Base-by-base conservation (phyloP, 2,113 vertebrate genomes). In the Proterorhinus semilunaris region DNA sequence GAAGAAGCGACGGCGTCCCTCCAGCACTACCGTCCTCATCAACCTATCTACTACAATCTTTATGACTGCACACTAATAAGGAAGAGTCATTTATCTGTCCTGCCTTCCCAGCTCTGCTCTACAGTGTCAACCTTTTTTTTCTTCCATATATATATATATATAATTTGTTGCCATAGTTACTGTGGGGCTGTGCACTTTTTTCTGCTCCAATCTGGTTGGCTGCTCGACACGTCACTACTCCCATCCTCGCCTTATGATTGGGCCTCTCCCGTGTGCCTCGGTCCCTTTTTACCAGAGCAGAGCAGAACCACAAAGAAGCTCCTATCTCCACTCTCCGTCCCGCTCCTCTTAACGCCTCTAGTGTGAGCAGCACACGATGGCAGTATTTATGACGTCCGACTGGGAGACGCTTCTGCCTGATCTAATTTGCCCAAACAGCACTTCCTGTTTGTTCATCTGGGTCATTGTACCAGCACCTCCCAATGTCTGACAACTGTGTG, bases 91-190 rank as follows among this genome's bases (percentile, higher is more conserved):
- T 6, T 9, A n/a, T 69, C 12, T 74, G 46, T 21, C 68, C 55
- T 47, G 54, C 43, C 52, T 58, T 47, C 68, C 43, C 72, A 78
- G 69, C 71, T 85, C 87, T 82, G 72, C 76, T 81, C 77, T 80
- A 76, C 73, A 76, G 77, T 65, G 66, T 76, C 65, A 44, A 80
- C 76, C 79, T 27, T 42, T 58, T 58, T 82, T 15, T 7, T 59
- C 2, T 21, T 21, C 21, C n/a, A n/a, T n/a, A n/a, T n/a, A 21
- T 21, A 21, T 21, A 21, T 44, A 44, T 48, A n/a, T 17, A 62
- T 69, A 72, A 78, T 84, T 71, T 86, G 84, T 89, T 89, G 86
- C 90, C 86, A 89, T 90, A 89, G 83, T 88, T 87, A 89, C 86
- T 49, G 15, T 45, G 74, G 87, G 86, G 86, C 85, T 74, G 85